A percentile compares a stretch with the other conserved stretches of the same genome.
phyloP scores from a whole-genome alignment of 2,113 vertebrate species.

The Apodemus speciosus region DNA sequence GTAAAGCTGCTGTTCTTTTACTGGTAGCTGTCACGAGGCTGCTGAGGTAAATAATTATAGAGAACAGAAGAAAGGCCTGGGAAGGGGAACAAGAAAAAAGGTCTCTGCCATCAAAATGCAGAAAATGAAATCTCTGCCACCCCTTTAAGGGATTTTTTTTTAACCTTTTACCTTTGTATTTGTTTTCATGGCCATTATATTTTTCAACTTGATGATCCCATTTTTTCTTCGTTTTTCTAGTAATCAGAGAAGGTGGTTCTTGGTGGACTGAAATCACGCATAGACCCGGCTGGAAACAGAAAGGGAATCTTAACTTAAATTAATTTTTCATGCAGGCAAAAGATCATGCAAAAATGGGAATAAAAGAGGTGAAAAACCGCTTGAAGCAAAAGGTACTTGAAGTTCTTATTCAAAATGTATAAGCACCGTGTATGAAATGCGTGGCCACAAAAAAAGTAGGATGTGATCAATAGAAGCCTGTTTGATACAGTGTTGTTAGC shows the following conservation, averaged over 20 bases:
- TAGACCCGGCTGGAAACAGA: conserved; percentile 83
- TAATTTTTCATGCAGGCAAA: conserved; percentile 93
- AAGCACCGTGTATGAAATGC: conserved; percentile 84
- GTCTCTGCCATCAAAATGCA: conserved; percentile 66
- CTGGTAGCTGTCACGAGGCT: neutral
- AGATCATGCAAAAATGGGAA: conserved; percentile 98
- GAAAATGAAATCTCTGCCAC: conserved; percentile 70
- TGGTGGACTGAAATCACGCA: conserved; percentile 76
- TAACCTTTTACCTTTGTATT: conserved; percentile 78
- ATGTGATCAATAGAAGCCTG: conserved; percentile 88
- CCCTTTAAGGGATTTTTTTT: conserved; percentile 71
- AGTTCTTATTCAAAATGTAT: conserved; percentile 88
- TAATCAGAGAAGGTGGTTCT: conserved; percentile 82
- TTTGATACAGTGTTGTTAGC: conserved; percentile 88
- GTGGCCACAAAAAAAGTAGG: conserved; percentile 85
- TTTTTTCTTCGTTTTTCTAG: conserved; percentile 78
- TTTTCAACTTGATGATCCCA: conserved; percentile 77
- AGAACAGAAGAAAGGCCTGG: conserved; percentile 42
- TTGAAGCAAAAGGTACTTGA: conserved; percentile 95
- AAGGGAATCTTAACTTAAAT: conserved; percentile 86
- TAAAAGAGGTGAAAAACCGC: conserved; percentile 97
- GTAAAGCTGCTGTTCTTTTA: conserved; percentile 42
- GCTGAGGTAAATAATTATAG: conserved; percentile 72
- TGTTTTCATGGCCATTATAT: conserved; percentile 82
- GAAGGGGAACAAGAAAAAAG: neutral